These are phyloP conservation scores for Macrotus californicus DNA, from an alignment of 2,113 vertebrate species.

Conservation along the genomic window DNA sequence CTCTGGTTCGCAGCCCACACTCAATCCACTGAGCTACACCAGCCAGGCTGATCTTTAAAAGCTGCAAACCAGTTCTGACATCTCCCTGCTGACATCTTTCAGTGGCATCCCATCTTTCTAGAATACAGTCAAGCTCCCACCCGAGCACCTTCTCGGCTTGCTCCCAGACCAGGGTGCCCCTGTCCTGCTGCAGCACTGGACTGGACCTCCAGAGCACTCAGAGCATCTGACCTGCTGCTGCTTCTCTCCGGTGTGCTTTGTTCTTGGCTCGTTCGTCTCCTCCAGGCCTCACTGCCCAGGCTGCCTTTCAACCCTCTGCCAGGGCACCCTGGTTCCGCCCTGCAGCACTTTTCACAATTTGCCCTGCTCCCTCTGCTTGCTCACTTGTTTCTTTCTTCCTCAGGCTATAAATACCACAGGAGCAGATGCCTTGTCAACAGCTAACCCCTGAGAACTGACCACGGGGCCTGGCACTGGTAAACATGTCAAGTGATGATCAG, in stretches of 20 bases:
- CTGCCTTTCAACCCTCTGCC: not conserved
- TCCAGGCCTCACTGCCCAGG: not conserved
- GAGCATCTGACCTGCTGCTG: not conserved
- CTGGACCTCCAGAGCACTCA: too few species aligned
- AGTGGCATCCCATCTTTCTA: not conserved
- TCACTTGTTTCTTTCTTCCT: not conserved
- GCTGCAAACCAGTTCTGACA: too few species aligned
- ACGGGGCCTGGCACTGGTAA: rapidly evolving
- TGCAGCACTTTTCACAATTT: too few species aligned
- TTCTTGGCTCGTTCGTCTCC: not conserved
- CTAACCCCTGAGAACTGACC: not conserved
- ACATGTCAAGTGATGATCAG: not conserved
- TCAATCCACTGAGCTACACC: too few species aligned
- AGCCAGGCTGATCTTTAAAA: not conserved
- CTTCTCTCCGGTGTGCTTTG: not conserved
- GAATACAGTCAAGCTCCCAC: not conserved
- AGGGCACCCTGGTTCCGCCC: too few species aligned
- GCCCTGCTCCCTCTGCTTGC: not conserved
- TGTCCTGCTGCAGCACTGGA: too few species aligned
- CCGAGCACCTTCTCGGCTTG: not conserved
- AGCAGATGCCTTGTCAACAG: not conserved
- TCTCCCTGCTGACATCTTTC: not conserved
- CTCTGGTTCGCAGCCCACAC: too few species aligned
- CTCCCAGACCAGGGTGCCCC: not conserved
- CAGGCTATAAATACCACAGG: not conserved